Conservation (phyloP, 2,797 vertebrate genomes). For the Sciurus carolinensis region DNA sequence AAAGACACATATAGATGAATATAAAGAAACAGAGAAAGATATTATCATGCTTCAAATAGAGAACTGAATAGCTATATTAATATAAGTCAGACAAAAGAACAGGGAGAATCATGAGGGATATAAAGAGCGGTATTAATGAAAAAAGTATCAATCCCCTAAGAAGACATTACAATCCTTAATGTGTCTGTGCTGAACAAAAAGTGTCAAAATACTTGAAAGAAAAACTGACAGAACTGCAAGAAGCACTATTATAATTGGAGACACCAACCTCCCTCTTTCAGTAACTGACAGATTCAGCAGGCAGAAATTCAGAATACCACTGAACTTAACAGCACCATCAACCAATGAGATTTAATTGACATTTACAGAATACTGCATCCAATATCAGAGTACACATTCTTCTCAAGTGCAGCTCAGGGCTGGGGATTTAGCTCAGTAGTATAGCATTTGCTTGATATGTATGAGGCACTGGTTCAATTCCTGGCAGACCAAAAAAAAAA, state of each 20-base stretch:
- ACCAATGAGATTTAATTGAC: constrained; percentile 54
- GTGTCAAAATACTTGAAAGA: constrained; percentile 76
- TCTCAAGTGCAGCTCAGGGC: not conserved
- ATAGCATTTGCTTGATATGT: not conserved
- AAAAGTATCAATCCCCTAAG: constrained; percentile 44
- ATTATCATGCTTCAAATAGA: not conserved
- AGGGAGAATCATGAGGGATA: constrained; percentile 25
- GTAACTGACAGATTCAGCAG: constrained; percentile 56
- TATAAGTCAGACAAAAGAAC: not conserved
- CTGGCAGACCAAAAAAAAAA: too few relatives aligned
- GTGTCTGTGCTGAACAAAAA: constrained; percentile 56
- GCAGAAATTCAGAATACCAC: constrained; percentile 49
- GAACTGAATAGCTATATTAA: not conserved
- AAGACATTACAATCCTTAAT: constrained; percentile 67
- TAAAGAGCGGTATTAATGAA: constrained; percentile 37
- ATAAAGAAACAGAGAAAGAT: not conserved
- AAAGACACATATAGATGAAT: constrained; percentile 28
- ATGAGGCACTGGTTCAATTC: not conserved
- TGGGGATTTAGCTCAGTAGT: not conserved
- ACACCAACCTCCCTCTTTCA: constrained; percentile 36
- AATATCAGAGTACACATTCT: not conserved
- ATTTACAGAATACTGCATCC: constrained; percentile 21
- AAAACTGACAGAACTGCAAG: constrained; percentile 61
- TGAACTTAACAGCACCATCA: constrained; percentile 58
- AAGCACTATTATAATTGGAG: constrained; percentile 61